phyloP scores from a whole-genome alignment of 2,888 invertebrate genomes.

The Pristionchus arcanus region DNA sequence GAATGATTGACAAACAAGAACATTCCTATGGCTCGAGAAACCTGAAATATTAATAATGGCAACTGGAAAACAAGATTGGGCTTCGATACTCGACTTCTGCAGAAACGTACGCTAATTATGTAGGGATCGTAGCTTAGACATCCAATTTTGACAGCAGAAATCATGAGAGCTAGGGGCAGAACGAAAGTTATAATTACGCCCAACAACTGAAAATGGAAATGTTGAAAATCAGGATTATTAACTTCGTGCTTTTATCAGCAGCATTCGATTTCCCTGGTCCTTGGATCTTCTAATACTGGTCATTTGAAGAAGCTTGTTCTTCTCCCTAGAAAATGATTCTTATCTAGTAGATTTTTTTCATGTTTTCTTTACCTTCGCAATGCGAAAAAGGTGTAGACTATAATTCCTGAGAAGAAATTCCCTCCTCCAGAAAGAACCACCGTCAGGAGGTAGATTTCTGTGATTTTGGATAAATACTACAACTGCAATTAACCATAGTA shows the following conservation, averaged over 20 bases:
- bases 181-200: not conserved
- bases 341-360: not conserved
- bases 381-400: not conserved
- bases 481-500: too few relatives aligned
- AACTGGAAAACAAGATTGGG: not conserved
- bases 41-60: not conserved
- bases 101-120: not conserved
- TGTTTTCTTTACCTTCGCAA: not conserved
- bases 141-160: not conserved
- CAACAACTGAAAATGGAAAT: not conserved
- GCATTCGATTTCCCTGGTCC: not conserved
- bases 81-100: not conserved
- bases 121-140: not conserved
- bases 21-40: not conserved
- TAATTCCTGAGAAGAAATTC: not conserved
- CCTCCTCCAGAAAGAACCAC: not conserved
- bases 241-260: not conserved
- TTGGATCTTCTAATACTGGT: not conserved
- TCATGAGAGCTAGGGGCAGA: not conserved
- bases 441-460: not conserved
- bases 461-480: too few relatives aligned
- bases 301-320: not conserved
- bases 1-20: not conserved
- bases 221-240: too few relatives aligned
- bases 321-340: not conserved